phyloP scores from a whole-genome alignment of 2,888 invertebrate species.

The Trilocha varians region DNA sequence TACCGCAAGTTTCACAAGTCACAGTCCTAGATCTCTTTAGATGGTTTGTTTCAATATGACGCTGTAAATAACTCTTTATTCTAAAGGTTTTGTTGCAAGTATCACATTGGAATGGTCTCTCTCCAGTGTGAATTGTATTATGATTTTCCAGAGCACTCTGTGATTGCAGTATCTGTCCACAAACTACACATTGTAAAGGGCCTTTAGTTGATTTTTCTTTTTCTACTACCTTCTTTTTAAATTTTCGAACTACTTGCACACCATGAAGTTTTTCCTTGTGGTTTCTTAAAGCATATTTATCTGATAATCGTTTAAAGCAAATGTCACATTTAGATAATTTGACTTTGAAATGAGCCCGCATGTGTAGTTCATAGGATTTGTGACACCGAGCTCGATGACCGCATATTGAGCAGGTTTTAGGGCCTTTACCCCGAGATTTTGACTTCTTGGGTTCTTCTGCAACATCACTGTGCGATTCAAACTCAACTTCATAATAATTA shows the following conservation, averaged over 20 bases:
- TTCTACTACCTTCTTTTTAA: constrained; percentile 22
- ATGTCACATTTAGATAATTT: constrained; percentile 14
- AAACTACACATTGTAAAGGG: constrained; percentile 44
- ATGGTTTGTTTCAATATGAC: constrained; percentile 45
- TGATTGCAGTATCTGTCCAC: constrained; percentile 39
- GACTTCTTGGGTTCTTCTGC: not conserved
- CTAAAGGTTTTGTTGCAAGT: constrained; percentile 39
- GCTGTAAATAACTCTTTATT: constrained; percentile 44
- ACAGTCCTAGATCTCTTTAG: constrained; percentile 42
- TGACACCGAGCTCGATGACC: constrained; percentile 9
- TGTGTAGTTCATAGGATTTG: constrained; percentile 12
- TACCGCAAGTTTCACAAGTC: constrained; percentile 59
- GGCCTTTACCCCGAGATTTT: constrained; percentile 4
- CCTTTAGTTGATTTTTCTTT: constrained; percentile 27
- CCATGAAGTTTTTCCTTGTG: constrained; percentile 1
- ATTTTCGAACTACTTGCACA: constrained; percentile 1
- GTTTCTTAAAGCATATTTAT: not conserved
- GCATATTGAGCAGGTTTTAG: constrained; percentile 9
- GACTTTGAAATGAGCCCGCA: constrained; percentile 15
- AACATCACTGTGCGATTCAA: not conserved
- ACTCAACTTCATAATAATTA: not conserved
- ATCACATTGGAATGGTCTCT: constrained; percentile 48
- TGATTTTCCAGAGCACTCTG: constrained; percentile 51
- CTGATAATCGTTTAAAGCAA: constrained; percentile 5
- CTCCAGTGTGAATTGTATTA: constrained; percentile 56